These are phyloP conservation scores for Ptilorrhoa leucosticta DNA, from an alignment of 2,113 vertebrate genomes.

Conservation along the genomic window DNA sequence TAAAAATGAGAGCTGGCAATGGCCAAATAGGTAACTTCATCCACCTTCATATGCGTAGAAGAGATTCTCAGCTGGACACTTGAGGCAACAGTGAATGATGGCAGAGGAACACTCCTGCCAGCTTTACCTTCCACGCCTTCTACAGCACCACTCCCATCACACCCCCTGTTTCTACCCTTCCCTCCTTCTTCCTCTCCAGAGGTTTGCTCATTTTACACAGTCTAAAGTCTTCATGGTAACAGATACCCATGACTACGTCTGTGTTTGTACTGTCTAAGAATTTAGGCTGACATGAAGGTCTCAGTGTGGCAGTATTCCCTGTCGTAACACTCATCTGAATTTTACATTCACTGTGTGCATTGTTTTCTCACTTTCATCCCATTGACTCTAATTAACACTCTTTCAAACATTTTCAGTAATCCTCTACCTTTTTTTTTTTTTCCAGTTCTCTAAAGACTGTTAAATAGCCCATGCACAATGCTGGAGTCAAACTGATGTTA, in stretches of 20 bases:
- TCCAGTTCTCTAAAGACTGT: not conserved
- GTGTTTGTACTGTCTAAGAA: not conserved
- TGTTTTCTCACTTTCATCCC: conserved; percentile 9
- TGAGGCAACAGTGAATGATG: not conserved
- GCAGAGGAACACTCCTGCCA: not conserved
- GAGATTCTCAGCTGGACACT: not conserved
- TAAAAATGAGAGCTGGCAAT: not conserved
- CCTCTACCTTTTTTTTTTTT: not conserved
- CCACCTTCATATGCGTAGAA: not conserved
- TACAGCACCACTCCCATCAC: not conserved
- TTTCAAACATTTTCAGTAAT: conserved; percentile 22
- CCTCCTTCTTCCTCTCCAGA: not conserved
- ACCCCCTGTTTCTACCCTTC: not conserved
- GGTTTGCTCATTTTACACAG: not conserved
- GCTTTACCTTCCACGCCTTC: not conserved
- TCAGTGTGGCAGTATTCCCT: not conserved
- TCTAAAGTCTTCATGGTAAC: not conserved
- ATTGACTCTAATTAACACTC: conserved; percentile 20
- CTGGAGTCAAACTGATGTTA: not conserved
- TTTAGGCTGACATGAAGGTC: not conserved
- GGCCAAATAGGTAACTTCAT: not conserved
- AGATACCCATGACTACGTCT: not conserved
- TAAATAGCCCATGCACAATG: not conserved
- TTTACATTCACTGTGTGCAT: not conserved
- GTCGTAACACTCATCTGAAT: not conserved